These are phyloP conservation scores for Graphium colonna DNA, from an alignment of 2,888 invertebrate species.

Conservation along the genomic window DNA sequence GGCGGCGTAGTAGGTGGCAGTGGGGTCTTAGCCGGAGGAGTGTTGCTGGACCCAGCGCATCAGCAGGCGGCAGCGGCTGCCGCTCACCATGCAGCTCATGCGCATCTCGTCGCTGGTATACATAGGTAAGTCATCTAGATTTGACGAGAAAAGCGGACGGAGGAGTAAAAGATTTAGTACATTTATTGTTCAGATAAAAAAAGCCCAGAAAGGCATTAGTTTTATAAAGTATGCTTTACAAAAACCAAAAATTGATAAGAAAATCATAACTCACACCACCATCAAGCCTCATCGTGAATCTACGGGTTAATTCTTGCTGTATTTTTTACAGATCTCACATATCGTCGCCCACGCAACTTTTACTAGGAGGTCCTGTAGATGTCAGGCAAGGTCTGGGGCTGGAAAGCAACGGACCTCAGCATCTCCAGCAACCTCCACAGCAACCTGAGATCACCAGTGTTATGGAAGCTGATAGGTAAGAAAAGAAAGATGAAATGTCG, in stretches of 20 bases:
- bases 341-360: slow-evolving; percentile 71
- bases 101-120: slow-evolving; percentile 86
- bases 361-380: slow-evolving; percentile 70
- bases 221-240: no score
- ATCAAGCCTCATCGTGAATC: no score
- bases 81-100: slow-evolving; percentile 77
- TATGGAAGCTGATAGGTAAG: slow-evolving; percentile 77
- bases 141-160: no score
- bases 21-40: slow-evolving; percentile 64
- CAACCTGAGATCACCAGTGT: slow-evolving; percentile 72
- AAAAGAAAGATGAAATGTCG: no score
- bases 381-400: slow-evolving; percentile 59
- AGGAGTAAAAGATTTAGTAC: no score
- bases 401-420: slow-evolving; percentile 67
- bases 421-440: slow-evolving; percentile 61
- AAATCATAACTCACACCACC: no score
- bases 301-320: neutral
- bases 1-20: slow-evolving; percentile 70
- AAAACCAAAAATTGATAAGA: no score
- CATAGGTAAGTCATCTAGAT: no score
- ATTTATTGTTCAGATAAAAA: no score
- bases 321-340: slow-evolving; percentile 61
- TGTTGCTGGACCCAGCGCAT: slow-evolving; percentile 69
- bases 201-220: no score
- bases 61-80: slow-evolving; percentile 74